Conservation (phyloP, 1,140 invertebrate genomes). For the Drosophila sulfurigaster region DNA sequence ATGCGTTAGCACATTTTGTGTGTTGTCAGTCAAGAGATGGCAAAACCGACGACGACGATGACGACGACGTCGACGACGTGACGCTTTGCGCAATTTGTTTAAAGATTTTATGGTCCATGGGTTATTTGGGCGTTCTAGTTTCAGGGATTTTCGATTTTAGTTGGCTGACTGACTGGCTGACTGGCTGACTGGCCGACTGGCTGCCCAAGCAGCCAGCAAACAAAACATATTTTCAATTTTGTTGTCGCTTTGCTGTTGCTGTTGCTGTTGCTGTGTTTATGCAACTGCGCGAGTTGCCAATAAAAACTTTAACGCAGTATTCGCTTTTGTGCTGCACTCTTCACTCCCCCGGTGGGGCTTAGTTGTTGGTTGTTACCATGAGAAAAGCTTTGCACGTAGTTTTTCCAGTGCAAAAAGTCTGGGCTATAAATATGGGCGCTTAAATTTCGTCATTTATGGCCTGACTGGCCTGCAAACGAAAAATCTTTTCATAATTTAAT, state of each 20-base stretch:
- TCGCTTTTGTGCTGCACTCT: neutral
- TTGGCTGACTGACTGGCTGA: neutral
- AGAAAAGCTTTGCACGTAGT: slow-evolving; percentile 47
- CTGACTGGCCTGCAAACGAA: slow-evolving; percentile 70
- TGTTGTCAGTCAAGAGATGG: slow-evolving; percentile 13
- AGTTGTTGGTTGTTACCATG: slow-evolving; percentile 5
- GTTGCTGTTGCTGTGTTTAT: slow-evolving; percentile 64
- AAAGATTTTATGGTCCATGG: slow-evolving; percentile 62
- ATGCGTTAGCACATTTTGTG: slow-evolving; percentile 22
- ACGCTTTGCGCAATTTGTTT: slow-evolving; percentile 68
- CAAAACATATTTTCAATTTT: slow-evolving; percentile 51
- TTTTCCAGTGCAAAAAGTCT: slow-evolving; percentile 83
- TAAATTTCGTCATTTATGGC: slow-evolving; percentile 81
- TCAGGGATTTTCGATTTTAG: slow-evolving; percentile 46
- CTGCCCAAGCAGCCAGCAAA: slow-evolving; percentile 13
- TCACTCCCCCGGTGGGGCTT: too few species aligned
- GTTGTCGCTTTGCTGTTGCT: slow-evolving; percentile 25
- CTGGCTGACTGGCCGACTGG: neutral
- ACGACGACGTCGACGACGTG: slow-evolving; percentile 23
- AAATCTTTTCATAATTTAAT: slow-evolving; percentile 81
- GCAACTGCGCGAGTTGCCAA: slow-evolving; percentile 78
- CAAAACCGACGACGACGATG: slow-evolving; percentile 7
- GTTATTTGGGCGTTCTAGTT: slow-evolving; percentile 67
- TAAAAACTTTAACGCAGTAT: slow-evolving; percentile 62
- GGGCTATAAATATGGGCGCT: slow-evolving; percentile 80